Conservation (phyloP, 2,113 vertebrate genomes). For the Gallinago undulata region DNA sequence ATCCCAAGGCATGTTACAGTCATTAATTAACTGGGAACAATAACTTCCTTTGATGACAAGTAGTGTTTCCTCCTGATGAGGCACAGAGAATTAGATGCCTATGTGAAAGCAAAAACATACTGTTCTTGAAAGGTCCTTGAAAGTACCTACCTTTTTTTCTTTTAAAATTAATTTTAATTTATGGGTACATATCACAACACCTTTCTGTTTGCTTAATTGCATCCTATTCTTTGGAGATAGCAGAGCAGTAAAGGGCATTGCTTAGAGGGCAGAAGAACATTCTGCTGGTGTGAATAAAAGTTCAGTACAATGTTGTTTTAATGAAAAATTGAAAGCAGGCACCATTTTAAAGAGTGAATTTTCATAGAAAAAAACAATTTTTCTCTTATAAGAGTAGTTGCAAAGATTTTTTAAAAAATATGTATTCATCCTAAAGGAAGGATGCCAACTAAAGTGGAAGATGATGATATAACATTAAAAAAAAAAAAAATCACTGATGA, state of each 20-base stretch:
- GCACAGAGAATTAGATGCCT: constrained; percentile 21
- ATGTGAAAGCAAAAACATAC: constrained; percentile 6
- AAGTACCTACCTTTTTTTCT: neutral
- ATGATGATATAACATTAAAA: neutral
- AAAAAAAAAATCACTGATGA: neutral
- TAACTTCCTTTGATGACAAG: constrained; percentile 55
- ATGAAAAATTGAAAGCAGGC: neutral
- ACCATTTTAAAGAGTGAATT: neutral
- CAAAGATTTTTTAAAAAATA: neutral
- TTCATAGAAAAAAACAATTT: neutral
- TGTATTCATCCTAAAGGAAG: neutral
- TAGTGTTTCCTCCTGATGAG: constrained; percentile 22
- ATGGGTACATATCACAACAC: neutral
- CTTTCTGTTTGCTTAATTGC: neutral
- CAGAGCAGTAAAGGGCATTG: neutral
- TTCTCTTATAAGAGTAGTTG: neutral
- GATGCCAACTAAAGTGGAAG: neutral
- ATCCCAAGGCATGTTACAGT: constrained; percentile 3
- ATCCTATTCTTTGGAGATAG: neutral
- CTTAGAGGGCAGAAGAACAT: neutral
- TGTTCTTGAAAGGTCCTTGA: neutral
- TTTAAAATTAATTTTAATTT: neutral
- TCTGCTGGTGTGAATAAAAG: neutral
- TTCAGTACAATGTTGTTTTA: neutral
- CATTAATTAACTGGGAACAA: constrained; percentile 52